Evolutionary conservation across 1,140 invertebrate species (phyloP).

Genomic region (Nylanderia fulva): DNA sequence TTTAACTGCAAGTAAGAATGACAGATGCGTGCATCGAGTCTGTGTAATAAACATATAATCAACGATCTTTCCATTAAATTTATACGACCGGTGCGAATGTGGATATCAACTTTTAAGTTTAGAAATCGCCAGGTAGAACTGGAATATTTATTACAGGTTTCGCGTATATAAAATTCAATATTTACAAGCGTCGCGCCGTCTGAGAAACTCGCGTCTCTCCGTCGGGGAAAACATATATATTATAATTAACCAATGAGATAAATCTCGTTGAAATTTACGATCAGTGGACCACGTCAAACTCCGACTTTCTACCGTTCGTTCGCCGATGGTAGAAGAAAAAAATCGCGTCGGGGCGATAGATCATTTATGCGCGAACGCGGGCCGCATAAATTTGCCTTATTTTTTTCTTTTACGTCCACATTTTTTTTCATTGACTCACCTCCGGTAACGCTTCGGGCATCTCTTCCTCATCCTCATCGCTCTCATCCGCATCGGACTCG

Average conservation of each 20-base stretch:
- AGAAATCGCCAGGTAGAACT: constrained; percentile 24
- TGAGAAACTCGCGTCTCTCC: constrained; percentile 24
- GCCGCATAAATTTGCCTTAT: not conserved
- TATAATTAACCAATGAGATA: constrained; percentile 44
- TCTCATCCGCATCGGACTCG: constrained; percentile 77
- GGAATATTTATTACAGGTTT: constrained; percentile 34
- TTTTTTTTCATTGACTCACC: constrained; percentile 71
- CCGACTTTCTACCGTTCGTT: constrained; percentile 46
- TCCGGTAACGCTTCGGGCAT: constrained; percentile 80
- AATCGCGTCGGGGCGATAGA: constrained; percentile 3
- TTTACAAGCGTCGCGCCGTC: not conserved
- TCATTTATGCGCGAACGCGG: constrained; percentile 3
- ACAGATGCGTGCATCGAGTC: not conserved
- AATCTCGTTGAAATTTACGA: constrained; percentile 56
- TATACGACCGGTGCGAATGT: not conserved
- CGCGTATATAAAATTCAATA: constrained; percentile 2
- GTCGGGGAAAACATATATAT: constrained; percentile 24
- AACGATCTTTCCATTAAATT: not conserved
- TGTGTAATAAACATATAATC: not conserved
- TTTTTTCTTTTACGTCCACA: not conserved
- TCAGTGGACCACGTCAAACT: constrained; percentile 27
- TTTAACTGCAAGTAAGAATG: not conserved
- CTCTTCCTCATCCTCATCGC: constrained; percentile 75
- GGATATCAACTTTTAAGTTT: not conserved
- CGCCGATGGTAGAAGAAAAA: not conserved